phyloP scores from a whole-genome alignment of 2,888 invertebrate species.

The Clostera curtula region DNA sequence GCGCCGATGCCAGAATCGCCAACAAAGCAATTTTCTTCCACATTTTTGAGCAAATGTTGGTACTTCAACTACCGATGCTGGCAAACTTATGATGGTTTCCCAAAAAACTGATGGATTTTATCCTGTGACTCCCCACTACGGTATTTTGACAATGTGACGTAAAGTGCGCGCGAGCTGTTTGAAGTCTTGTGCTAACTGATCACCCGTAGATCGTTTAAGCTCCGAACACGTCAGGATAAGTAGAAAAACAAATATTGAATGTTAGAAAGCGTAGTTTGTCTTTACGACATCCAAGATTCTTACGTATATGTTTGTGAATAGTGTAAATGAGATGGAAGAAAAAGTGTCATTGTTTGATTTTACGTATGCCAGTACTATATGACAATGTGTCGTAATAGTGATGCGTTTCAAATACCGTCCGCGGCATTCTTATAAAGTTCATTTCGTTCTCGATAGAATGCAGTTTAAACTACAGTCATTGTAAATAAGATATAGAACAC shows the following conservation, averaged over 20 bases:
- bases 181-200: slow-evolving; percentile 57
- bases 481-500: no score
- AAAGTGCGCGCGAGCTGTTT: slow-evolving; percentile 49
- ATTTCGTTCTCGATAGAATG: no score
- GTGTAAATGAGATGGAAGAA: slow-evolving; percentile 71
- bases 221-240: slow-evolving; percentile 58
- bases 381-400: slow-evolving; percentile 35
- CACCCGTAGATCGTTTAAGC: slow-evolving; percentile 31
- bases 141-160: slow-evolving; percentile 49
- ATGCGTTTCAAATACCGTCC: slow-evolving; percentile 21
- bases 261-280: slow-evolving; percentile 69
- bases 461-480: no score
- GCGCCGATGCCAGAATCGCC: slow-evolving; percentile 54
- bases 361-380: slow-evolving; percentile 43
- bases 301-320: slow-evolving; percentile 45
- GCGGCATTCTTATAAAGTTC: no score
- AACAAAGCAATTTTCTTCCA: slow-evolving; percentile 50
- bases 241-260: slow-evolving; percentile 72
- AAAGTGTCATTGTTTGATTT: slow-evolving; percentile 70
- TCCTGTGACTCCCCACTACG: slow-evolving; percentile 62
- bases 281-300: slow-evolving; percentile 51
- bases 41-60: slow-evolving; percentile 39
- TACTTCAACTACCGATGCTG: slow-evolving; percentile 50
- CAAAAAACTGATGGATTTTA: slow-evolving; percentile 67
- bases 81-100: slow-evolving; percentile 64